Evolutionary conservation across 2,113 vertebrate species (phyloP), one percentile per base, ranked within the genome.

Genomic region (Fregetta grallaria): DNA sequence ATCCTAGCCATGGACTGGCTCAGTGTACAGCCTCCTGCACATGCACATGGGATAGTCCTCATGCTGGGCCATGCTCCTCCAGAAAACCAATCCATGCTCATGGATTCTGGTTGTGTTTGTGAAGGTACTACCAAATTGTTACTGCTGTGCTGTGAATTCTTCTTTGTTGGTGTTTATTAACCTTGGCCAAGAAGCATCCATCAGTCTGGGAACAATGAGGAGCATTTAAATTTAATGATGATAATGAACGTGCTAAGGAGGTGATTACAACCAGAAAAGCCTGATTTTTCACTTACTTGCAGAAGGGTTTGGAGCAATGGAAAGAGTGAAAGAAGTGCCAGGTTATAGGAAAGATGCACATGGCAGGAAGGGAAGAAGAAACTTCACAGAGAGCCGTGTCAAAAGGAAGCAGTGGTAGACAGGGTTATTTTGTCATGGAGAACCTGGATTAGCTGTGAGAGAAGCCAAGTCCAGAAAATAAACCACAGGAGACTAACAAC

Each of bases 351-450:
- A 74, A 52, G 17, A 30, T 67, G 25, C 26, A 61, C 5, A 2
- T 34, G 38, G 13, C 68, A 91, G 42, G 30, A 81, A 74, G 12
- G 32, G 38, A 84, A 66, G 29, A 71, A 82, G 45, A 44, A 80
- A 49, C 38, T 86, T 89, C 32, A 75, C 1, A 1, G 30, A 73
- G 26, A 83, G 3, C 5, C 0, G 0, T 30, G 20, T 61, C 18
- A 59, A 52, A 91, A 52, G 18, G 36, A 80, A 86, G 36, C 56
- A 76, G 9, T 53, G 32, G 59, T 50, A 47, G 29, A 52, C 10
- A 50, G 22, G 3, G 14, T 52, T 75, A 75, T 81, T 96, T 77
- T 71, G n/a, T 63, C 6, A 2, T 42, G 52, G 36, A 84, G 42
- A 89, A 59, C 34, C 13, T 86, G 34, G 29, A 32, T 52, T 47